Percentiles rank a stretch among this genome's conserved stretches.
Evolutionary conservation across 2,113 vertebrate genomes (phyloP).

Genomic region (Nyctereutes procyonoides): DNA sequence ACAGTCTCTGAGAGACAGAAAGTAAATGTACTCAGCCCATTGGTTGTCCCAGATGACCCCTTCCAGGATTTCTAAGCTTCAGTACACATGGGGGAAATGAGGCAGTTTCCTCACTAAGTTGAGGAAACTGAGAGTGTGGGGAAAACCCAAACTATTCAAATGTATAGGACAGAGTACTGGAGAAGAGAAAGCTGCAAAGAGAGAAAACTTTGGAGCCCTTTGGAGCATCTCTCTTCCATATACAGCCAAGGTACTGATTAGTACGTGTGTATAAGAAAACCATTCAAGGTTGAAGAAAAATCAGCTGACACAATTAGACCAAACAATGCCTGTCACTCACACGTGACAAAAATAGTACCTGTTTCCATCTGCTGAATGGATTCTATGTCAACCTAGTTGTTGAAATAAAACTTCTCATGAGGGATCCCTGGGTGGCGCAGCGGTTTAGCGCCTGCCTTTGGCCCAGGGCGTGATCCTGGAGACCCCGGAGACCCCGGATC

Average conservation of each 20-base stretch:
- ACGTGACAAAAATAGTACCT: neutral
- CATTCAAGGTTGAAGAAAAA: neutral
- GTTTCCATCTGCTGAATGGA: neutral
- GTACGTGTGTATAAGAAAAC: neutral
- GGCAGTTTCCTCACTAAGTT: neutral
- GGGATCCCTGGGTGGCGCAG: no score
- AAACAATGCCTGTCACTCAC: neutral
- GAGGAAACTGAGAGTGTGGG: neutral
- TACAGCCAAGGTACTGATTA: neutral
- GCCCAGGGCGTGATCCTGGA: no score
- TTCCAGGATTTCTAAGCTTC: neutral
- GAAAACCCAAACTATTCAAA: neutral
- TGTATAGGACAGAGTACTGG: neutral
- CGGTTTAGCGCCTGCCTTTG: no score
- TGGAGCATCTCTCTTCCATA: neutral
- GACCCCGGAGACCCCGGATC: no score
- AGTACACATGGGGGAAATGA: neutral
- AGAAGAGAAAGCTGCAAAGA: neutral
- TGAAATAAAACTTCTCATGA: neutral
- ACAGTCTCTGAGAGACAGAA: neutral
- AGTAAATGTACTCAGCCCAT: neutral
- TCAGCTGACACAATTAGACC: neutral
- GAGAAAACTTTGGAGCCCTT: neutral
- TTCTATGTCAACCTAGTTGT: neutral
- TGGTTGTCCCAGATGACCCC: neutral